Conservation (phyloP, 2,113 vertebrate species). For the Microtus richardsoni region DNA sequence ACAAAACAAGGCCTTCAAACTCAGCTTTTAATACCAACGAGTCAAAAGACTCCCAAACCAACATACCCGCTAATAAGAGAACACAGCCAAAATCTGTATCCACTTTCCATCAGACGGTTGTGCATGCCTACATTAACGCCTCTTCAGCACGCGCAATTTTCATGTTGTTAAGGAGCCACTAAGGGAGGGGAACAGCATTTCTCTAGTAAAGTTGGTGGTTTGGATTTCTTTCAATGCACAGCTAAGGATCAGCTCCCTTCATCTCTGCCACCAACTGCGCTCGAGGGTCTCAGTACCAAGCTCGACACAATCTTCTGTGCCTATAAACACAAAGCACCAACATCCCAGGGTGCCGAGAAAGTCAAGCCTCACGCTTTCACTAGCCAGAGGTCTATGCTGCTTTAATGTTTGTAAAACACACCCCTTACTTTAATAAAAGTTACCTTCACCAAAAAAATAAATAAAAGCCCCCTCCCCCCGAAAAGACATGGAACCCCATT, state of each 20-base stretch:
- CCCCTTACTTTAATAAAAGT: slow-evolving; percentile 46
- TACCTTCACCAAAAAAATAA: background rate
- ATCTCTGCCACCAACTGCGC: slow-evolving; percentile 20
- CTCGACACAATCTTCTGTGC: background rate
- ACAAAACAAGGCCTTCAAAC: background rate
- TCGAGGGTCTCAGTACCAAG: slow-evolving; percentile 7
- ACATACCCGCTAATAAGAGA: background rate
- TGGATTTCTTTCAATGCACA: slow-evolving; percentile 24
- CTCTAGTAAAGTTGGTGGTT: background rate
- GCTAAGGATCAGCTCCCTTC: slow-evolving; percentile 7
- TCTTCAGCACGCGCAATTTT: background rate
- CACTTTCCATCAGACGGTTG: background rate
- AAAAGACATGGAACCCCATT: slow-evolving; percentile 47
- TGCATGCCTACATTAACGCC: background rate
- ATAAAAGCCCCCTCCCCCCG: background rate
- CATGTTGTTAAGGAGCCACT: background rate
- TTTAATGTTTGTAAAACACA: slow-evolving; percentile 68
- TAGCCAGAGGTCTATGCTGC: slow-evolving; percentile 53
- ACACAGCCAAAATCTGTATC: background rate
- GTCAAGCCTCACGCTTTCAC: background rate
- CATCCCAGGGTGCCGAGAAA: slow-evolving; percentile 51
- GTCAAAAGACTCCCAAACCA: slow-evolving; percentile 25
- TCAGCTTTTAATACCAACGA: slow-evolving; percentile 60
- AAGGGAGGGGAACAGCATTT: slow-evolving; percentile 9
- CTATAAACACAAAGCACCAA: background rate